These are phyloP conservation scores for Epinephelus malabaricus DNA, from an alignment of 2,797 vertebrate species.

Conservation along the genomic window DNA sequence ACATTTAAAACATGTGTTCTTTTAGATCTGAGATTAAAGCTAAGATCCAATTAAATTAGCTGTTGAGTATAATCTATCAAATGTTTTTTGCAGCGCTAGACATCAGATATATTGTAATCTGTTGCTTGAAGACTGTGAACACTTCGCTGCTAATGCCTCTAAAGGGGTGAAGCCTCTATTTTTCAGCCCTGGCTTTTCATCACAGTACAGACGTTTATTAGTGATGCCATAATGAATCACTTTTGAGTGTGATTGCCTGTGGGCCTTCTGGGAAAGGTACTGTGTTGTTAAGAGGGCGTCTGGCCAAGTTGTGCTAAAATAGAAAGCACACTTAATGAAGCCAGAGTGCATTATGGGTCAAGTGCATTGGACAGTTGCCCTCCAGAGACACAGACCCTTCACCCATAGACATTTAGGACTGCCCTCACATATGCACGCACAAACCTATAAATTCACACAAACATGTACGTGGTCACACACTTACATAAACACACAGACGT, in stretches of 20 bases:
- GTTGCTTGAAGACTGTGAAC: slow-evolving; percentile 16
- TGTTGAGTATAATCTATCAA: slow-evolving; percentile 13
- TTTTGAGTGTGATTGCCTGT: slow-evolving; percentile 63
- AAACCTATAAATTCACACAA: neutral
- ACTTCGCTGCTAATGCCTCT: slow-evolving; percentile 5
- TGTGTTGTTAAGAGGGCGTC: slow-evolving; percentile 54
- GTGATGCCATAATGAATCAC: slow-evolving; percentile 69
- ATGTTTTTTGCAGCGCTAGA: slow-evolving; percentile 13
- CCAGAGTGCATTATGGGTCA: slow-evolving; percentile 56
- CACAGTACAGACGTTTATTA: slow-evolving; percentile 63
- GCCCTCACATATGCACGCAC: neutral
- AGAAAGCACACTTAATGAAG: slow-evolving; percentile 57
- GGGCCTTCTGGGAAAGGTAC: slow-evolving; percentile 55
- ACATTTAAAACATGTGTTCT: neutral
- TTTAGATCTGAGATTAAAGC: slow-evolving; percentile 8
- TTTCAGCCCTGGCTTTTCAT: slow-evolving; percentile 60
- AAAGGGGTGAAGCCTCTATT: slow-evolving; percentile 31
- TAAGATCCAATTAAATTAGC: slow-evolving; percentile 6
- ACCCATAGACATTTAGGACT: slow-evolving; percentile 34
- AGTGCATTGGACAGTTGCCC: slow-evolving; percentile 40
- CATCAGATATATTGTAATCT: slow-evolving; percentile 9
- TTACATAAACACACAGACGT: slow-evolving; percentile 2
- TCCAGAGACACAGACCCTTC: slow-evolving; percentile 28
- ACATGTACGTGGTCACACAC: neutral
- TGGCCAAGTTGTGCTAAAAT: slow-evolving; percentile 53